Evolutionary conservation across 2,888 invertebrate genomes (phyloP), one percentile per base, ranked within the genome.

Genomic region (Clivina fossor): DNA sequence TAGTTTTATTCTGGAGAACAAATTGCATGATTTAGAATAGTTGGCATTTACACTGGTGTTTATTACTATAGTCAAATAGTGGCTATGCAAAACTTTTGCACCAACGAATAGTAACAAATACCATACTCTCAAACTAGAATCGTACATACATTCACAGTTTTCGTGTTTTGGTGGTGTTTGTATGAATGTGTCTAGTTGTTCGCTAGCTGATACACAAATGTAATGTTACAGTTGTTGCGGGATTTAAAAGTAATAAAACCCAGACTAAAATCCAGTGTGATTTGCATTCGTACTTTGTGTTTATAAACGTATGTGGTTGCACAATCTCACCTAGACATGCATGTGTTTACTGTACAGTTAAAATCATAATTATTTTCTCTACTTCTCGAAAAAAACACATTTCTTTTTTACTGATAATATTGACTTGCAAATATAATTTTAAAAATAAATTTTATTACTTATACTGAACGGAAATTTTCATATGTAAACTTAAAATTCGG

Each of bases 211-310:
- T 46, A 47, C 32, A 47, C 19, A 22, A 33, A 47, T 16, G 49
- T 37, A 38, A 49, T 49, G 49, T 24, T 28, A 50, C 32, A 40
- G 40, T 19, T 50, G 47, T 35, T 35, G 33, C 32, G 50, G 50
- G 50, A 50, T 50, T 50, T 50, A 50, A 50, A 50, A 50, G 40
- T 50, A 50, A 50, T 50, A 50, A 50, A 50, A 50, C 30, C n/a
- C 30, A 11, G 26, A 20, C 40, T 26, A 15, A 30, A 40, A 40
- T 50, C 38, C 50, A 40, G 19, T 3, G 50, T 50, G 50, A 50
- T 50, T 50, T 50, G 50, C 50, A 50, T 40, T 8, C 30, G 38
- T 16, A 28, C 30, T 28, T 26, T n/a, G 19, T 15, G 8, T 37
- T 9, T 15, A 37, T 15, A 37, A 13, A 15, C 20, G 26, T 24